Evolutionary conservation across 2,113 vertebrate genomes (phyloP).

Genomic region (Varanus salvator): DNA sequence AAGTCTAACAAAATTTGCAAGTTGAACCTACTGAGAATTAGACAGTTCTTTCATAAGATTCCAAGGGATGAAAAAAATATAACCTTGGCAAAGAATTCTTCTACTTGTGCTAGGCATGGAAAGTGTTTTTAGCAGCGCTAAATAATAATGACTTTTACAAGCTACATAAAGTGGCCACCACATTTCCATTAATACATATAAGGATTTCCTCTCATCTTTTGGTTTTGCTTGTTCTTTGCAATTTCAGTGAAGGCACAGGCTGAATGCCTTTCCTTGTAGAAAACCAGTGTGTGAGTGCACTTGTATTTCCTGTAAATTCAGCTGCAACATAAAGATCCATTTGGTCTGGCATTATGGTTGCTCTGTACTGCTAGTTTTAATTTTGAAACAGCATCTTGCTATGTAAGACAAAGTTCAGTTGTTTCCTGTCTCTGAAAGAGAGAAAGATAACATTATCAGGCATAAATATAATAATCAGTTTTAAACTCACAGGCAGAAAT

Average conservation of each 20-base stretch:
- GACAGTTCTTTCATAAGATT: constrained; percentile 6
- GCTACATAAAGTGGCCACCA: not conserved
- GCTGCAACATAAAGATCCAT: not conserved
- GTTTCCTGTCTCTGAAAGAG: constrained; percentile 72
- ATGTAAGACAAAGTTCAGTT: constrained; percentile 58
- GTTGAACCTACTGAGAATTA: constrained; percentile 7
- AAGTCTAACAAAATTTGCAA: not conserved
- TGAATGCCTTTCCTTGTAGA: constrained; percentile 10
- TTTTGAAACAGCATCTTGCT: constrained; percentile 5
- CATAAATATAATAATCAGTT: constrained; percentile 3
- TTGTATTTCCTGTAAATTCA: not conserved
- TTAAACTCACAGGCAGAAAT: constrained; percentile 23
- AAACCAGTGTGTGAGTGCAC: not conserved
- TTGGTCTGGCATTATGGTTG: constrained; percentile 34
- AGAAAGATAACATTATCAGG: constrained; percentile 38
- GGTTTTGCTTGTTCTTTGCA: constrained; percentile 31
- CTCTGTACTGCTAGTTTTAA: not conserved
- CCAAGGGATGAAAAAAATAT: not conserved
- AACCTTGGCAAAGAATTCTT: not conserved
- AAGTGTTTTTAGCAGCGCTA: not conserved
- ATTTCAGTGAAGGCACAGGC: not conserved
- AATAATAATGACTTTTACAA: constrained; percentile 38
- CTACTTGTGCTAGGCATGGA: constrained; percentile 8
- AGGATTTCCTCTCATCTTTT: constrained; percentile 16
- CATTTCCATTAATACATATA: constrained; percentile 10